These are phyloP conservation scores for Himalopsyche kuldschensis DNA, from an alignment of 2,888 invertebrate genomes.

Conservation along the genomic window DNA sequence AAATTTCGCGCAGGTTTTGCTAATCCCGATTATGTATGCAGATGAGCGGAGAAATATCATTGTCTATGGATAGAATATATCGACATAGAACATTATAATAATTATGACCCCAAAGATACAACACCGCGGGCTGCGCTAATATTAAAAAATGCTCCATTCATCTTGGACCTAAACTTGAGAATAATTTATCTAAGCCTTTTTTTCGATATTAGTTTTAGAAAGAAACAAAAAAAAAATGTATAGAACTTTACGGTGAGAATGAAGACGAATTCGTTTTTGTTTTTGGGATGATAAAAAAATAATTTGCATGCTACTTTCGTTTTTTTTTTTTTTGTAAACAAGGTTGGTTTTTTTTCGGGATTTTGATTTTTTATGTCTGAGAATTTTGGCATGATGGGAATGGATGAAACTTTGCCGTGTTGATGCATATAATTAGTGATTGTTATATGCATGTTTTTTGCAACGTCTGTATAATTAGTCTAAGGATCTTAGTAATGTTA, in stretches of 20 bases:
- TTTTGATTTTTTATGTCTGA: not conserved
- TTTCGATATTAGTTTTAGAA: not conserved
- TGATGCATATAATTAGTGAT: not conserved
- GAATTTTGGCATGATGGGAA: not conserved
- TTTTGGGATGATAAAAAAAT: not conserved
- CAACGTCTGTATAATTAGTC: not conserved
- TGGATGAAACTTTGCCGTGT: not conserved
- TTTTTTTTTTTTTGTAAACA: not conserved
- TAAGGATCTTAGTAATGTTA: too few species aligned
- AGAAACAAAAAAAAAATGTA: not conserved
- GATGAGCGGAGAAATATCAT: constrained; percentile 21
- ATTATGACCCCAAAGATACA: not conserved
- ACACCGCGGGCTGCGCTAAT: not conserved
- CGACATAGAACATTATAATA: constrained; percentile 12
- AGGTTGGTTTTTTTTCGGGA: not conserved
- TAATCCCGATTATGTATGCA: constrained; percentile 38
- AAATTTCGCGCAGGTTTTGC: constrained; percentile 18
- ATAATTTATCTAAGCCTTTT: not conserved
- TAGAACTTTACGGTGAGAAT: not conserved
- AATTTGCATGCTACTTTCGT: not conserved
- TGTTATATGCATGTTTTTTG: not conserved
- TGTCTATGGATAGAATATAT: not conserved
- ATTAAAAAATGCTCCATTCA: not conserved
- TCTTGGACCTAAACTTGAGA: not conserved
- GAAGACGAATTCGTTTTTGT: not conserved